Conservation (phyloP, 2,113 vertebrate species). For the Chroicocephalus ridibundus region DNA sequence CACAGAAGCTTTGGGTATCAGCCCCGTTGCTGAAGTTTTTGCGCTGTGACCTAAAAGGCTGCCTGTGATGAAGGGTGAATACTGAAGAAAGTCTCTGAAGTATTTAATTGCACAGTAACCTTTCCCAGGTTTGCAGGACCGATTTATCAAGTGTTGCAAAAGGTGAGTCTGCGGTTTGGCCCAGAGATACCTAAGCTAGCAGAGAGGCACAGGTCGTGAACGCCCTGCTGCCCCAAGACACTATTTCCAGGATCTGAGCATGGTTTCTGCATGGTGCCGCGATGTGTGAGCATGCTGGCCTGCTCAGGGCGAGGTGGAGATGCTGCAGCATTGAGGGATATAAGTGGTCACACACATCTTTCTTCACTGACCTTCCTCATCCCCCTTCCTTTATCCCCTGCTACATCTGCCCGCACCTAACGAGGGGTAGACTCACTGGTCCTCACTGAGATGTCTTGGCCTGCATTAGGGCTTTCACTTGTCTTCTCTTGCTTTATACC, state of each 20-base stretch:
- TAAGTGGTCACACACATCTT: neutral
- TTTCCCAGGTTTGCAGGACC: neutral
- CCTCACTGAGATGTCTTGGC: neutral
- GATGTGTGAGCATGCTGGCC: neutral
- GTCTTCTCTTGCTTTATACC: neutral
- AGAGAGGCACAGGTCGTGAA: neutral
- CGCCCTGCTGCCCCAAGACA: neutral
- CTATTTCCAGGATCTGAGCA: neutral
- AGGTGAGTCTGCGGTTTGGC: neutral
- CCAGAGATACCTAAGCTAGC: too few relatives aligned
- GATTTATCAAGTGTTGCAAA: neutral
- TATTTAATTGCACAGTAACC: neutral
- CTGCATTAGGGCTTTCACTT: neutral
- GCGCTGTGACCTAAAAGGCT: neutral
- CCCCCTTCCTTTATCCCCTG: neutral
- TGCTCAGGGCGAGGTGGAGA: neutral
- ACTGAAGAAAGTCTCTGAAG: neutral
- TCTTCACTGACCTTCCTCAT: neutral
- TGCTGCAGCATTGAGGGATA: neutral
- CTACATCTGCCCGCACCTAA: neutral
- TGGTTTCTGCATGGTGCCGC: neutral
- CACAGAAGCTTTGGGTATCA: neutral
- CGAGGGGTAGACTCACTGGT: neutral
- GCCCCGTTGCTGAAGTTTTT: accelerated
- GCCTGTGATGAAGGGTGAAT: neutral